A percentile compares a stretch with the other conserved stretches of the same genome.
These are phyloP conservation scores for Sympetrum striolatum DNA, from an alignment of 2,888 invertebrate genomes.

Conservation along the genomic window DNA sequence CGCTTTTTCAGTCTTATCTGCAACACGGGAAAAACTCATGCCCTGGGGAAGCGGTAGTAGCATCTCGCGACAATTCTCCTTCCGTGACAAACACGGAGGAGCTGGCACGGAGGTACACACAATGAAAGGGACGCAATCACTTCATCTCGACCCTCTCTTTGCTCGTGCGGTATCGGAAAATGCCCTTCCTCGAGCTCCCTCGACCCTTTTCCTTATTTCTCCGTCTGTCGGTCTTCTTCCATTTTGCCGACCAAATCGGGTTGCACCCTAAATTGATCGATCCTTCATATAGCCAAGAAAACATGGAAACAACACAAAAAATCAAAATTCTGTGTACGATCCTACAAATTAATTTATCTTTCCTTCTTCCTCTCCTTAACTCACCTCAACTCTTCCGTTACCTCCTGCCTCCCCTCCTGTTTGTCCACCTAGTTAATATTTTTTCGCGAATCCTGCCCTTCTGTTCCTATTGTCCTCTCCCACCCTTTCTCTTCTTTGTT, in stretches of 20 bases:
- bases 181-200: background rate
- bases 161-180: background rate
- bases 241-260: background rate
- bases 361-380: no score
- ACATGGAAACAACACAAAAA: no score
- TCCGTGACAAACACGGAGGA: background rate
- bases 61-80: background rate
- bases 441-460: no score
- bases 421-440: no score
- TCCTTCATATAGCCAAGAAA: no score
- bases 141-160: background rate
- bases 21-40: background rate
- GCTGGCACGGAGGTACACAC: background rate
- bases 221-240: background rate
- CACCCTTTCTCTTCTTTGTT: no score
- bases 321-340: no score
- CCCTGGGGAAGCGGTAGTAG: background rate
- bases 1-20: conserved; percentile 1
- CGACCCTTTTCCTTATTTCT: background rate
- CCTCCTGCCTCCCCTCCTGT: no score
- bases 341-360: no score
- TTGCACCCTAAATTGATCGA: no score
- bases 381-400: no score
- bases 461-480: no score
- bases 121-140: background rate